Base-by-base conservation (phyloP, 2,888 invertebrate species). In the Dasypolia templi region DNA sequence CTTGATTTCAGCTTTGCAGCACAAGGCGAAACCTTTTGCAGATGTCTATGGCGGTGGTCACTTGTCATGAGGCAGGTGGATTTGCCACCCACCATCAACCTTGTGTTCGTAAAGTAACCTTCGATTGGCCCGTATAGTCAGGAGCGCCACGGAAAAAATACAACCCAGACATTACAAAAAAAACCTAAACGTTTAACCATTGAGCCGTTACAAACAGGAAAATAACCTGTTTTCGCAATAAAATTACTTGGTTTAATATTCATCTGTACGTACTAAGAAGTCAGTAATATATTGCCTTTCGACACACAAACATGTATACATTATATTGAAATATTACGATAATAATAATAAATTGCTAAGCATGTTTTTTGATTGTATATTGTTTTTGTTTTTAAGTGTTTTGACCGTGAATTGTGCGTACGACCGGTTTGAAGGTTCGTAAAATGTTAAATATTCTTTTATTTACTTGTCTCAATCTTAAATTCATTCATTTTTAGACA, bases 161-260 rank as follows among this genome's bases (percentile, higher is more conserved):
- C 3, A 56, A 65, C 22, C 22, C 26, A 77, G 75, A 62, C 62
- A 78, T 44, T 58, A 22, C 7, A 17, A 46, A 49, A 39, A 72
- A 42, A 46, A 75, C 0, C 12, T 19, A 4, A 61, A 22, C 5
- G 29, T 42, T 9, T n/a, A n/a, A n/a, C 7, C 1, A 29, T 32
- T n/a, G 1, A 22, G 2, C 32, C 5, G 62, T n/a, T 42, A 81
- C 62, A 58, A 66, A 73, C 62, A 53, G 53, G 66, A 53, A 53
- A 66, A 77, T 4, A 63, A 78, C 78, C 39, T 1, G 80, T 77
- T 77, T 55, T 61, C 3, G 1, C 14, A 56, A 39, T 46, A 26
- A 76, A n/a, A 46, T 29, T 22, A n/a, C 14, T 19, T 2, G 35
- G 12, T 6, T 5, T 32, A 22, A 19, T 29, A 32, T 6, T 3